Conservation (phyloP, 2,797 vertebrate genomes). For the Enteromius viviparus region DNA sequence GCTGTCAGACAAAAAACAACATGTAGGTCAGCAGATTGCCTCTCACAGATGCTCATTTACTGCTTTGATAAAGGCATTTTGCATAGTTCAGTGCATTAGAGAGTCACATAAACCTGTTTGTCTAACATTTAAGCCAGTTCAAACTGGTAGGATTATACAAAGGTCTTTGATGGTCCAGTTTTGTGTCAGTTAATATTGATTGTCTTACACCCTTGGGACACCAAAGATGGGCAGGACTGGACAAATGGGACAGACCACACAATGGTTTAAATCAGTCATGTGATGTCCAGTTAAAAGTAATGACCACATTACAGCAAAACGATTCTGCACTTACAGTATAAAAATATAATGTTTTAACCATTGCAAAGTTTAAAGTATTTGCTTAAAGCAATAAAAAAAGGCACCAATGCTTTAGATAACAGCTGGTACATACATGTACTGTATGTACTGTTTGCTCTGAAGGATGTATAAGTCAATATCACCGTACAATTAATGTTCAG, state of each 20-base stretch:
- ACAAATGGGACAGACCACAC: conserved; percentile 16
- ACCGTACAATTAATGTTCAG: conserved; percentile 63
- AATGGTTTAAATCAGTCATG: conserved; percentile 1
- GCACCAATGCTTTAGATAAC: conserved; percentile 8
- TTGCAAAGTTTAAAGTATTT: background rate
- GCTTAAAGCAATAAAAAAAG: background rate
- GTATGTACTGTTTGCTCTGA: conserved; percentile 27
- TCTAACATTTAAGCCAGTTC: background rate
- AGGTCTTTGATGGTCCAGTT: conserved; percentile 17
- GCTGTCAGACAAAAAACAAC: background rate
- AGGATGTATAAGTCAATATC: conserved; percentile 61
- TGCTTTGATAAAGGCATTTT: conserved; percentile 10
- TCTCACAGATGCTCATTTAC: background rate
- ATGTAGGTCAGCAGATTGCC: conserved; percentile 16
- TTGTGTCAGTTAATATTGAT: conserved; percentile 11
- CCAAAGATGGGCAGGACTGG: conserved; percentile 13
- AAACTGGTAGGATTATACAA: background rate
- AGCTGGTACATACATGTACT: conserved; percentile 9
- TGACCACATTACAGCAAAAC: conserved; percentile 2
- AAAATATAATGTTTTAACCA: background rate
- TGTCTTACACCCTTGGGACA: conserved; percentile 5
- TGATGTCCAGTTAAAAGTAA: conserved; percentile 11
- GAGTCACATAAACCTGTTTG: background rate
- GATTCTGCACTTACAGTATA: background rate
- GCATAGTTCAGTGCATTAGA: background rate